Conservation (phyloP, 2,113 vertebrate species). For the Setophaga coronata region DNA sequence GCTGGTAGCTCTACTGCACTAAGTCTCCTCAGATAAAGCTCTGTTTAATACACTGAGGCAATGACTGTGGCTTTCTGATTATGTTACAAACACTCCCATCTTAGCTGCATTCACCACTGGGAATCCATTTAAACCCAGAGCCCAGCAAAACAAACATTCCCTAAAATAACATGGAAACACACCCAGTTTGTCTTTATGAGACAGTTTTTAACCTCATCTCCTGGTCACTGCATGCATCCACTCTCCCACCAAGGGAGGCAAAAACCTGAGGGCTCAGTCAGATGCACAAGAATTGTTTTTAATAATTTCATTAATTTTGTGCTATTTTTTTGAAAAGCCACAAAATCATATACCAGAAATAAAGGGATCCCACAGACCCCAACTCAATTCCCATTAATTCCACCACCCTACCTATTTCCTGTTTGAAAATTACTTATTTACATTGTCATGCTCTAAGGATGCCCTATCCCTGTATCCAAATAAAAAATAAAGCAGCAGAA, state of each 20-base stretch:
- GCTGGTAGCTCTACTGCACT: constrained; percentile 2
- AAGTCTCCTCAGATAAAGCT: background rate
- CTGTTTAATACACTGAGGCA: background rate
- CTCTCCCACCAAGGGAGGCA: background rate
- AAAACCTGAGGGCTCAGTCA: background rate
- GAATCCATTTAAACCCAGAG: background rate
- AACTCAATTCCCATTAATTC: background rate
- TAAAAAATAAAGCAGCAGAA: constrained; percentile 8
- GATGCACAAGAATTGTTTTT: background rate
- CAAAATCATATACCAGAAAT: background rate
- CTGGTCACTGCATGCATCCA: background rate
- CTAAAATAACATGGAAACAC: background rate
- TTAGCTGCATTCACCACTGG: background rate
- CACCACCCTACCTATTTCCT: background rate
- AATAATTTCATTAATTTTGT: background rate
- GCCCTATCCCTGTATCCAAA: background rate
- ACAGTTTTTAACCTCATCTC: background rate
- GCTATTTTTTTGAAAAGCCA: background rate
- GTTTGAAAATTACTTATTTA: background rate
- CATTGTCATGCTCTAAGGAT: background rate
- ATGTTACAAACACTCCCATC: background rate
- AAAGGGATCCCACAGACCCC: background rate
- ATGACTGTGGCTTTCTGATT: background rate
- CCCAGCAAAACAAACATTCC: background rate
- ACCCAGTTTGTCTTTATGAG: background rate